These are phyloP conservation scores for Pteromalus puparum DNA, from an alignment of 1,140 invertebrate genomes.

Conservation along the genomic window DNA sequence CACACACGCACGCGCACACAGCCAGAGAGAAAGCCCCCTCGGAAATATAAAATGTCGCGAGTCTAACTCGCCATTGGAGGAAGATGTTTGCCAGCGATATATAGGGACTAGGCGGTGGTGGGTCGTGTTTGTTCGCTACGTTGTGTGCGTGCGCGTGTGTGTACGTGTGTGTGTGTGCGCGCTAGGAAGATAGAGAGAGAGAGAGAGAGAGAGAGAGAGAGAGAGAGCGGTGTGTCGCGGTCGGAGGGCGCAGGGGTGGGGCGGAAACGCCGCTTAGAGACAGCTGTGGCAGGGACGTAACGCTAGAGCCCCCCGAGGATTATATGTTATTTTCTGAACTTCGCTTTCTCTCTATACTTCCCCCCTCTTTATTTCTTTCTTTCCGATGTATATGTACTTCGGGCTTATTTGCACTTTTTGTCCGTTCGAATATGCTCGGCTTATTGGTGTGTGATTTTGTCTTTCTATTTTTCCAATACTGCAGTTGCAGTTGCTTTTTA, in stretches of 20 bases:
- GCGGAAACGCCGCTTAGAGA: slow-evolving; percentile 72
- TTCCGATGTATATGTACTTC: background rate
- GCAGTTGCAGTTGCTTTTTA: too few species aligned
- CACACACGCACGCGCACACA: slow-evolving; percentile 6
- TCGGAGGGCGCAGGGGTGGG: slow-evolving; percentile 59
- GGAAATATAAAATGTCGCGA: slow-evolving; percentile 54
- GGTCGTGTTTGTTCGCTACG: slow-evolving; percentile 44
- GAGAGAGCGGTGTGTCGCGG: slow-evolving; percentile 16
- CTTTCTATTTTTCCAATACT: too few species aligned
- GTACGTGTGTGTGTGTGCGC: background rate
- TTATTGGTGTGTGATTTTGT: too few species aligned
- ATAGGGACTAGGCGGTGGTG: slow-evolving; percentile 60
- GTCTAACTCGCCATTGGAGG: slow-evolving; percentile 64
- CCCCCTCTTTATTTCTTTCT: background rate
- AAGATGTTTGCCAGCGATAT: slow-evolving; percentile 59
- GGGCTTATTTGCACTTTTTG: background rate
- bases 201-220: background rate
- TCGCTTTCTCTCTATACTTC: slow-evolving; percentile 27
- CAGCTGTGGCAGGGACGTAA: slow-evolving; percentile 73
- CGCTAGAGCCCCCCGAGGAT: slow-evolving; percentile 17
- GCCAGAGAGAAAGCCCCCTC: slow-evolving; percentile 15
- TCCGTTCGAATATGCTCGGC: too few species aligned
- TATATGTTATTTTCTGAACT: slow-evolving; percentile 47
- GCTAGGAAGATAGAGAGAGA: slow-evolving; percentile 1
- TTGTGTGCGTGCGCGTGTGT: slow-evolving; percentile 47